phyloP scores from a whole-genome alignment of 2,888 invertebrate species.

The Oithona nana region DNA sequence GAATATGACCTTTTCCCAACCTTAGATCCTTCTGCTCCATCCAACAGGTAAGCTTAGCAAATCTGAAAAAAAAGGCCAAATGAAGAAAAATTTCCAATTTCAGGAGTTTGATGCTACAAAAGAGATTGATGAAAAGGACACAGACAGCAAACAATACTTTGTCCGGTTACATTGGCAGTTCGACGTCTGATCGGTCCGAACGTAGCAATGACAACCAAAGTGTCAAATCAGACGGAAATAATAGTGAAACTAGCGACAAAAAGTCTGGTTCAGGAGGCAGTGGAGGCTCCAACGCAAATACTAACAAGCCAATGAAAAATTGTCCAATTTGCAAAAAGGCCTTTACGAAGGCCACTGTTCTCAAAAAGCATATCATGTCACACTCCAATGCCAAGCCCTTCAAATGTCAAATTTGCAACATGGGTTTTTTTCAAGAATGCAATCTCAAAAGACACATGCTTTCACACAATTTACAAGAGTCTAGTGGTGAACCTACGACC shows the following conservation, averaged over 20 bases:
- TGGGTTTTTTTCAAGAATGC: conserved; percentile 8
- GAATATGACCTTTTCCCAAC: not conserved
- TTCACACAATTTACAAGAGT: not conserved
- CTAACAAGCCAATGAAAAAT: not conserved
- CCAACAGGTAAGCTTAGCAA: too few relatives aligned
- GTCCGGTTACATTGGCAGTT: not conserved
- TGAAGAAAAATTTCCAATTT: too few relatives aligned
- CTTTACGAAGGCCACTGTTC: not conserved
- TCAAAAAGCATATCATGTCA: conserved; percentile 11
- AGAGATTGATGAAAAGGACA: not conserved
- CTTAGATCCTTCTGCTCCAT: not conserved
- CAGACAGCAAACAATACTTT: not conserved
- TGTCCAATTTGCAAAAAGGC: not conserved
- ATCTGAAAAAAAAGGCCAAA: too few relatives aligned
- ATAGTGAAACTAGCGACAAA: not conserved
- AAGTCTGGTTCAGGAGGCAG: too few relatives aligned
- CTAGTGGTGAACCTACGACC: not conserved
- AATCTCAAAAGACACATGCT: conserved; percentile 8
- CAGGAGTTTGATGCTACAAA: not conserved
- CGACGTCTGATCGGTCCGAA: not conserved
- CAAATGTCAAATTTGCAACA: conserved; percentile 1
- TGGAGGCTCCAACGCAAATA: too few relatives aligned
- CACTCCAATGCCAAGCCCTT: conserved; percentile 10
- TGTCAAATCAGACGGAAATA: not conserved
- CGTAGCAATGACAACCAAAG: not conserved